Base-by-base conservation (phyloP, 35 echinoderm and acorn worm species). In the Ophiothrix spiculata region DNA sequence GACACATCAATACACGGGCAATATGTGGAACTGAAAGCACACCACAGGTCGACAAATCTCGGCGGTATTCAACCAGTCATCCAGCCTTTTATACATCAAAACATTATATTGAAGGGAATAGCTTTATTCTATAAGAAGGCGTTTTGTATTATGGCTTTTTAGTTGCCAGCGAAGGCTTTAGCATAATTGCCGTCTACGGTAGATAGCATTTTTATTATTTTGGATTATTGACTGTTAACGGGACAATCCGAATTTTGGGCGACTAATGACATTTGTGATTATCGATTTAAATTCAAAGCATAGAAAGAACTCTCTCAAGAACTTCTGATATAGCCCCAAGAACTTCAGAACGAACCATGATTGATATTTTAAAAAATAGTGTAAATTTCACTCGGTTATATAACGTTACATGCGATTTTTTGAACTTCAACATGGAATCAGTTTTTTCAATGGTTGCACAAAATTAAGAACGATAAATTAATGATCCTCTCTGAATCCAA, bases 21-120 rank as follows among this genome's bases (percentile, higher is more conserved):
- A 69, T 69, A 69, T 69, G 60, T 15, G 23, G 60, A 12, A 69
- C 17, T 25, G 60, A 69, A 69, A 69, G 60, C 60, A 69, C 60
- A 69, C 60, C 16, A 25, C 60, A 69, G 60, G 60, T 69, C 60
- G 60, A 1, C 10, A 69, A 69, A 69, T 69, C 60, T 69, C 60
- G 16, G 25, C 60, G 60, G 60, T 69, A 69, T 69, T 69, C 60
- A 69, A n/a, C 60, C 60, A 69, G 60, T 69, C 60, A 25, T 69
- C 8, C 16, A 12, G 60, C 60, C 60, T 69, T 69, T 69, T 69
- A 69, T 69, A n/a, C 60, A 12, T 69, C 16, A 69, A 69, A 69
- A 69, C 60, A 69, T 69, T n/a, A 69, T 69, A 69, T 69, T 10
- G 25, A 69, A n/a, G 3, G 60, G 29, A 12, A 10, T 49, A 49